Percentiles rank a stretch among this genome's conserved stretches.
Conservation (phyloP, 2,113 vertebrate species). For the Larimichthys crocea region DNA sequence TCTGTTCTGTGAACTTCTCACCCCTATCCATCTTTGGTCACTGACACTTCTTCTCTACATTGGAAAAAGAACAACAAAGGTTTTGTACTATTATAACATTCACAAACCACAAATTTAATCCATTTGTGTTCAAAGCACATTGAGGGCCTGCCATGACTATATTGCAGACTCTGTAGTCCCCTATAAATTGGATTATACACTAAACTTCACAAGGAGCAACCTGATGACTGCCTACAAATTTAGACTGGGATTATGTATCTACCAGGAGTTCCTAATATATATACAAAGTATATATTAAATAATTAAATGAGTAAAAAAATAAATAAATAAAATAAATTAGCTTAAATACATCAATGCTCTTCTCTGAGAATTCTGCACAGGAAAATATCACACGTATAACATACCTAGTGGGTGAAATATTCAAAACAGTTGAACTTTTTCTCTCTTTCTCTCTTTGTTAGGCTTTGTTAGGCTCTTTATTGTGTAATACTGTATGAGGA, state of each 20-base stretch:
- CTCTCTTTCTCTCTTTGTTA: slow-evolving; percentile 45
- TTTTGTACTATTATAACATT: neutral
- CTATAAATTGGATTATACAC: neutral
- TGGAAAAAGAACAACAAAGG: neutral
- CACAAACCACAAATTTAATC: neutral
- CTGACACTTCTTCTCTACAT: neutral
- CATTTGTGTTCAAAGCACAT: neutral
- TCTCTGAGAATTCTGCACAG: neutral
- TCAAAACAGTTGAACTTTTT: neutral
- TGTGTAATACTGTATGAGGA: slow-evolving; percentile 57
- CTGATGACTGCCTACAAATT: too few species aligned
- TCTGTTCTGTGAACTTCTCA: slow-evolving; percentile 42
- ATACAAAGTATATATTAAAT: too few species aligned
- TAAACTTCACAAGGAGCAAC: too few species aligned
- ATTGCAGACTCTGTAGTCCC: neutral
- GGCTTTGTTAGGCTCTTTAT: slow-evolving; percentile 58
- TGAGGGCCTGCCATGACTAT: neutral
- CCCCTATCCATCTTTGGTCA: neutral
- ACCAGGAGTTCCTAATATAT: too few species aligned
- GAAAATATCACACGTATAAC: too few species aligned
- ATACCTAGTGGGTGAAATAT: neutral
- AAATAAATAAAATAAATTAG: too few species aligned
- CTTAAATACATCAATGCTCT: neutral
- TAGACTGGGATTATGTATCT: too few species aligned
- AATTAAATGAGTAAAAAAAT: too few species aligned